Evolutionary conservation across 2,888 invertebrate genomes (phyloP).

Genomic region (Drosophila pegasa): DNA sequence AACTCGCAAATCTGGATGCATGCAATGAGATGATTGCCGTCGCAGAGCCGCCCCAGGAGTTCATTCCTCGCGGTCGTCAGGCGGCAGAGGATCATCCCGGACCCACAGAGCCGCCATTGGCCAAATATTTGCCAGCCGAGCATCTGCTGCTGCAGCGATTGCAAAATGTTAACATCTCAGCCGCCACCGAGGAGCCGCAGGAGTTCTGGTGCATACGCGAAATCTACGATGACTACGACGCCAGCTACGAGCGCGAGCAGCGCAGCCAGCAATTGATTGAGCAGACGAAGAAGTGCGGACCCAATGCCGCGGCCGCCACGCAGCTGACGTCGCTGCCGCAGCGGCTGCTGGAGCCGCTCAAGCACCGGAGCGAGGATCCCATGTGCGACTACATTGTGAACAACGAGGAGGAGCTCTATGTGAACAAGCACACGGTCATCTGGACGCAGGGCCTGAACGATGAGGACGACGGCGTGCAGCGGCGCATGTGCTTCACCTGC

Average conservation of each 20-base stretch:
- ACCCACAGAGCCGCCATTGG: slow-evolving; percentile 86
- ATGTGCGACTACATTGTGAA: slow-evolving; percentile 83
- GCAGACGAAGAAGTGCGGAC: slow-evolving; percentile 63
- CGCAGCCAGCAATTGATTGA: slow-evolving; percentile 63
- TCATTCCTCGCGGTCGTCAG: slow-evolving; percentile 94
- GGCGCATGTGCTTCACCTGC: slow-evolving; percentile 90
- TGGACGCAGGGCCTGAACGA: slow-evolving; percentile 86
- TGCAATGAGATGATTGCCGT: slow-evolving; percentile 93
- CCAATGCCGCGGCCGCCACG: slow-evolving; percentile 47
- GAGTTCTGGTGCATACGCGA: slow-evolving; percentile 88
- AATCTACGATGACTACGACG: slow-evolving; percentile 86
- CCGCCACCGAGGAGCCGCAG: slow-evolving; percentile 85
- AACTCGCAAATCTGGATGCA: slow-evolving; percentile 94
- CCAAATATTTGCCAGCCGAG: slow-evolving; percentile 86
- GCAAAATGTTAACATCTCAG: slow-evolving; percentile 90
- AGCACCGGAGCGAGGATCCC: slow-evolving; percentile 64
- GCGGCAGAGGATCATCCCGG: slow-evolving; percentile 92
- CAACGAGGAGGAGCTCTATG: slow-evolving; percentile 95
- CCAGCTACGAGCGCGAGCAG: slow-evolving; percentile 49
- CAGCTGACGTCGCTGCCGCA: slow-evolving; percentile 62
- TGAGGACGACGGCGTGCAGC: slow-evolving; percentile 68
- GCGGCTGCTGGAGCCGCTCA: slow-evolving; percentile 39
- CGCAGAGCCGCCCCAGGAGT: slow-evolving; percentile 96
- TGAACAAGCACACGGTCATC: slow-evolving; percentile 92
- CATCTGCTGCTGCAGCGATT: slow-evolving; percentile 90